Evolutionary conservation across 2,888 invertebrate genomes (phyloP).

Genomic region (Strigamia transsilvanica): DNA sequence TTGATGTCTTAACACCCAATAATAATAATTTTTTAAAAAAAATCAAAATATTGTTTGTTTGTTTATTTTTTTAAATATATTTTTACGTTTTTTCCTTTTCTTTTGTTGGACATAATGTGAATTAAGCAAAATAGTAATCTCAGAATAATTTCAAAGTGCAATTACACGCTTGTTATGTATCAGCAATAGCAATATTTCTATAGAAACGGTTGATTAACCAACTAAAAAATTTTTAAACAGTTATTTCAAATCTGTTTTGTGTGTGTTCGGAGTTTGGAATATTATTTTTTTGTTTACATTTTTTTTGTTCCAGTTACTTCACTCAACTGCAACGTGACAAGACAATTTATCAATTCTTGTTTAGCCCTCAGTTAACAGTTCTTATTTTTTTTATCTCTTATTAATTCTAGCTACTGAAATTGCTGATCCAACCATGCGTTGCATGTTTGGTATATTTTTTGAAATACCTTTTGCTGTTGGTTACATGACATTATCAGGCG

Average conservation of each 20-base stretch:
- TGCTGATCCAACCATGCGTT: slow-evolving; percentile 36
- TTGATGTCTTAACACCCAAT: neutral
- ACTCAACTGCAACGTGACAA: slow-evolving; percentile 6
- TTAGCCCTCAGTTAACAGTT: neutral
- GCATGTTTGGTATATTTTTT: slow-evolving; percentile 52
- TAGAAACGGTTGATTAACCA: neutral
- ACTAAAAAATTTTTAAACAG: too few relatives aligned
- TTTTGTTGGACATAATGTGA: neutral
- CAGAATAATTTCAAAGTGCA: too few relatives aligned
- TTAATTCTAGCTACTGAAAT: slow-evolving; percentile 51
- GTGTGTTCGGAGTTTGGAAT: neutral
- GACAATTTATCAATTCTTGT: neutral
- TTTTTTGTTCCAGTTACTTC: slow-evolving; percentile 23
- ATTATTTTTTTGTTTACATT: neutral
- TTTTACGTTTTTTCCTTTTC: neutral
- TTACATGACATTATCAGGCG: slow-evolving; percentile 42
- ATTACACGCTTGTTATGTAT: neutral
- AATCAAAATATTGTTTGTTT: too few relatives aligned
- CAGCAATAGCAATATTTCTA: neutral
- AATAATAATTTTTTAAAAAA: too few relatives aligned
- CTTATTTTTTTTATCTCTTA: neutral
- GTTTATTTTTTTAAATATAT: too few relatives aligned
- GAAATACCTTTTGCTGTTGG: slow-evolving; percentile 51
- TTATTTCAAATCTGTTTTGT: too few relatives aligned
- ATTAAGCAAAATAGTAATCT: neutral